Percentiles rank a stretch among this genome's conserved stretches.
Evolutionary conservation across 2,113 vertebrate genomes (phyloP).

Genomic region (Chaetodon trifascialis): DNA sequence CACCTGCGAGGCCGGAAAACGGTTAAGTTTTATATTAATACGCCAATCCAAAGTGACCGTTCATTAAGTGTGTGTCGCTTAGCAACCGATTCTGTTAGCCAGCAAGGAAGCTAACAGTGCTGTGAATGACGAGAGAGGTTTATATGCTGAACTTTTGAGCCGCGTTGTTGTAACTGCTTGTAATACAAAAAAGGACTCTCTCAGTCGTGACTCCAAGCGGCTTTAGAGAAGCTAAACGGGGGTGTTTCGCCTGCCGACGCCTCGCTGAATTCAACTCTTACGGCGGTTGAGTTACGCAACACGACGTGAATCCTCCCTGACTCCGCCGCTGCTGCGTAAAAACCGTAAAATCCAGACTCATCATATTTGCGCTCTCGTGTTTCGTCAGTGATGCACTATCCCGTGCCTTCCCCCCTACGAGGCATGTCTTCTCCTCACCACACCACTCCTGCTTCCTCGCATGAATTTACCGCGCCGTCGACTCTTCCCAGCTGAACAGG

Average conservation of each 20-base stretch:
- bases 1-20: neutral
- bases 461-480: constrained; percentile 38
- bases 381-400: constrained; percentile 69
- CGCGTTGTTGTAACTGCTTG: no score
- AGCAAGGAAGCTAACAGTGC: neutral
- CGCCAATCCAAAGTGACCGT: neutral
- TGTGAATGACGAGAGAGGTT: neutral
- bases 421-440: constrained; percentile 64
- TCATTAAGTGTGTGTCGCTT: constrained; percentile 44
- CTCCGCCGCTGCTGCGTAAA: constrained; percentile 57
- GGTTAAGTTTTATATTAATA: neutral
- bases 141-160: no score
- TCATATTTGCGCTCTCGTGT: constrained; percentile 62
- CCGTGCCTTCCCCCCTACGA: constrained; percentile 52
- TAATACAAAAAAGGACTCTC: neutral
- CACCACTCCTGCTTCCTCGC: constrained; percentile 43
- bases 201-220: neutral
- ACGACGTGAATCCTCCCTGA: constrained; percentile 47
- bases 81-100: constrained; percentile 45
- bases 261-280: neutral
- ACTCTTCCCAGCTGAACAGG: constrained; percentile 42
- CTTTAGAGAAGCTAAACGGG: no score
- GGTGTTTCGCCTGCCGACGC: constrained; percentile 24
- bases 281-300: constrained; percentile 49
- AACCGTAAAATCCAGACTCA: constrained; percentile 58